Evolutionary conservation across 2,888 invertebrate species (phyloP), one percentile per base, ranked within the genome.

Genomic region (Oscheius sp.): DNA sequence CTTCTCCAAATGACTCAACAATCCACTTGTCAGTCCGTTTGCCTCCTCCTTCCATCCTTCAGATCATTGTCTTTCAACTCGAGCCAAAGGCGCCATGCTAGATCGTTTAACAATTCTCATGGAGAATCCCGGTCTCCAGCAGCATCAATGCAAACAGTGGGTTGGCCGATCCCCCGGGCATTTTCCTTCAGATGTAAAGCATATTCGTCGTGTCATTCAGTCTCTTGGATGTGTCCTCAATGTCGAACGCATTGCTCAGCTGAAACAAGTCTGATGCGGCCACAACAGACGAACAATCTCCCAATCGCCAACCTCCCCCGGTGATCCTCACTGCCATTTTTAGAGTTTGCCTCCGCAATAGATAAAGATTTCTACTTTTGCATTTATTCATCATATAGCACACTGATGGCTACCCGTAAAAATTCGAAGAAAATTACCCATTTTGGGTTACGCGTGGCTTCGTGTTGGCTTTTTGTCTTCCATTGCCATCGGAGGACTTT

Each of bases 1-100:
- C 69, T 85, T n/a, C 78, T 85, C 37, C 85, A 85, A 58, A 85
- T 85, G 85, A 81, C 83, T 17, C 85, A 86, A 69, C 85, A 85
- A 71, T 77, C 79, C 27, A 85, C 85, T 29, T 85, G 85, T 85
- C 27, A 68, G 83, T 64, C n/a, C 37, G 8, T 20, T 50, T 33
- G 1, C 17, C 25, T 48, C 4, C 8, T 5, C 2, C 3, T 31
- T 5, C 8, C 12, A 42, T 12, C 3, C 65, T 77, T 27, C 67
- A 85, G 86, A 86, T 58, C 86, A 87, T 45, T 86, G 86, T 71
- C 75, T 86, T 17, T 83, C 84, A 10, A 80, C 81, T 2, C 66
- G 82, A 17, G 86, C 86, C 10, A 75, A 80, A 64, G 82, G 86
- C 0, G 80, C 82, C n/a, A 80, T 86, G 79, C 80, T 86, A 75